Percentiles rank a stretch among this genome's conserved stretches.
These are phyloP conservation scores for Acleris laterana DNA, from an alignment of 2,888 invertebrate species.

Conservation along the genomic window DNA sequence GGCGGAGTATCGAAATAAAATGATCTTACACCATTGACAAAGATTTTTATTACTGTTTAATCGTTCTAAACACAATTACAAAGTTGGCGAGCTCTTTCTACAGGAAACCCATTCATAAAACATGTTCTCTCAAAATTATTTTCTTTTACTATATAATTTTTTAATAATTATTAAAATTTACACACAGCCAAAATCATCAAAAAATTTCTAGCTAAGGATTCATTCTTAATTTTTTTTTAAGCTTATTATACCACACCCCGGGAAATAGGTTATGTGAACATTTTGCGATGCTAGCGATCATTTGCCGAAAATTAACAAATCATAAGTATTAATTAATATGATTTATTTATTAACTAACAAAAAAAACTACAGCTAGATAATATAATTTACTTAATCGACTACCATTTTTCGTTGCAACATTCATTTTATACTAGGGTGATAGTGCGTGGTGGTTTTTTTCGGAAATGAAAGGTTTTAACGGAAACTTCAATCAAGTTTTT, in stretches of 20 bases:
- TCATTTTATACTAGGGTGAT: slow-evolving; percentile 63
- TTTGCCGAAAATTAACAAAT: slow-evolving; percentile 34
- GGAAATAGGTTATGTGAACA: slow-evolving; percentile 82
- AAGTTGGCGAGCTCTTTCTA: slow-evolving; percentile 65
- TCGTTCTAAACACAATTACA: slow-evolving; percentile 67
- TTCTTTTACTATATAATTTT: slow-evolving; percentile 53
- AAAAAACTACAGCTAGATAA: slow-evolving; percentile 59
- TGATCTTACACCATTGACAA: slow-evolving; percentile 68
- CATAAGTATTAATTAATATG: slow-evolving; percentile 45
- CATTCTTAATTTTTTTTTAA: slow-evolving; percentile 65
- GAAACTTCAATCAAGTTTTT: not conserved
- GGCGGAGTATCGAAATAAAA: slow-evolving; percentile 57
- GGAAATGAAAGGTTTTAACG: slow-evolving; percentile 8
- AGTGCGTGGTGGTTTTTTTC: slow-evolving; percentile 45
- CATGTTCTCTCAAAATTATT: slow-evolving; percentile 79
- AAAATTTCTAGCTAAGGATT: slow-evolving; percentile 78
- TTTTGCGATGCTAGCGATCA: slow-evolving; percentile 83
- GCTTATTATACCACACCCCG: slow-evolving; percentile 60
- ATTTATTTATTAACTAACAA: slow-evolving; percentile 50
- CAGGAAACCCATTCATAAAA: slow-evolving; percentile 70
- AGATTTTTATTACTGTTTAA: slow-evolving; percentile 78
- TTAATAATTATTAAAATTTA: slow-evolving; percentile 74
- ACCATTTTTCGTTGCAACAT: slow-evolving; percentile 81
- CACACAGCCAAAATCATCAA: slow-evolving; percentile 83
- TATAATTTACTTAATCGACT: slow-evolving; percentile 57